Evolutionary conservation across 2,113 vertebrate species (phyloP), one percentile per base, ranked within the genome.

Genomic region (Dolichotis patagonum): DNA sequence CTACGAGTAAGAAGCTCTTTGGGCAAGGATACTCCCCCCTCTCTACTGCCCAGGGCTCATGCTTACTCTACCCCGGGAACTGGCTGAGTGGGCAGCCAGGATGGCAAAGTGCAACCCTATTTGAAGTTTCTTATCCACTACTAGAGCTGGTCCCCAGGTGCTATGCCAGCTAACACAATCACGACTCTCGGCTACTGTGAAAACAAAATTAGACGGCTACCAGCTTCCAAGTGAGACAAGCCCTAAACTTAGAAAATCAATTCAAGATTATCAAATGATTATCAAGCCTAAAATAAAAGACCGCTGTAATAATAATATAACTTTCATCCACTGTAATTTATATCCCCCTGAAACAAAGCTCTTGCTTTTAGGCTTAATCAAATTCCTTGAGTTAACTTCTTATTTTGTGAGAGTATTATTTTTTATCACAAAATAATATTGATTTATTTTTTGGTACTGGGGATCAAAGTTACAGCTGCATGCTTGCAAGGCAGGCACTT

Each of bases 191-290:
- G 35, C 20, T 82, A 82, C 54, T 24, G 6, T 41, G 60, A 85
- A 90, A 73, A 73, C 62, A 58, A 73, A 73, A 73, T 73, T 73
- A 73, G 67, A 7, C 6, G 35, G 17, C n/a, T 65, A 69, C 83
- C 26, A 58, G 90, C 24, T 90, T 54, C 89, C 32, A 60, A 91
- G 35, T 20, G 46, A 96, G 77, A 32, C 0, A 7, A 93, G 38
- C 17, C n/a, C 38, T 73, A 73, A 38, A 38, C 32, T 69, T 41
- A 73, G 69, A 41, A 85, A 90, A 5, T 13, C 24, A 83, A 75
- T 62, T 85, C 26, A 82, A 71, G 22, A 58, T 93, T 24, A 46
- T 91, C 54, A 94, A 83, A 96, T 87, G 77, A 96, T 9, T 26
- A 88, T 22, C 10, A 88, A 88, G n/a, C 69, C n/a, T 41, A 85